Evolutionary conservation across 2,113 vertebrate genomes (phyloP).

Genomic region (Mungos mungo): DNA sequence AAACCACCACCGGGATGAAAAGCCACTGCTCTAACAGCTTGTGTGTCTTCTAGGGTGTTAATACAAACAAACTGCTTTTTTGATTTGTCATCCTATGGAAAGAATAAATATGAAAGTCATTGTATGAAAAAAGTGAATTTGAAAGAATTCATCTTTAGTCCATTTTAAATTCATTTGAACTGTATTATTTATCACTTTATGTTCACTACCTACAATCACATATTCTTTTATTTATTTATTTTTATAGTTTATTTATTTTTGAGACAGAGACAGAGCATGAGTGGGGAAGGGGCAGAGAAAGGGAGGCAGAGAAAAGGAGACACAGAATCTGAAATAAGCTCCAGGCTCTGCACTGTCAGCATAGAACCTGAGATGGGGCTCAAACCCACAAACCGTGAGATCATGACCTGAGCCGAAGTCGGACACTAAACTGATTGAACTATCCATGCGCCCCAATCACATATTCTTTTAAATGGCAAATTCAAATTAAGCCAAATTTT

Average conservation of each 20-base stretch:
- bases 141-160: slow-evolving; percentile 33
- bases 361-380: no score
- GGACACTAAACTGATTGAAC: no score
- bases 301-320: no score
- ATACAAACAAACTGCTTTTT: slow-evolving; percentile 93
- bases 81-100: slow-evolving; percentile 87
- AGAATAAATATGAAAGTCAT: slow-evolving; percentile 72
- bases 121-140: slow-evolving; percentile 71
- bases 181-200: not conserved
- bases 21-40: slow-evolving; percentile 96
- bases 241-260: no score
- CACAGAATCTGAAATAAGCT: no score
- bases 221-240: not conserved
- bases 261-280: no score
- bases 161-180: slow-evolving; percentile 54
- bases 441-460: not conserved
- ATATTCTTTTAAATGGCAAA: slow-evolving; percentile 38
- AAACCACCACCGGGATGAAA: slow-evolving; percentile 96
- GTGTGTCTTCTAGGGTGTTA: slow-evolving; percentile 95
- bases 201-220: not conserved
- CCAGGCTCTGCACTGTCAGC: no score
- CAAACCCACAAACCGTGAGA: no score
- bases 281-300: no score
- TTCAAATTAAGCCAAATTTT: slow-evolving; percentile 48
- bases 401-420: no score